Evolutionary conservation across 2,888 invertebrate genomes (phyloP), one percentile per base, ranked within the genome.

Genomic region (Sarcophaga carnaria): DNA sequence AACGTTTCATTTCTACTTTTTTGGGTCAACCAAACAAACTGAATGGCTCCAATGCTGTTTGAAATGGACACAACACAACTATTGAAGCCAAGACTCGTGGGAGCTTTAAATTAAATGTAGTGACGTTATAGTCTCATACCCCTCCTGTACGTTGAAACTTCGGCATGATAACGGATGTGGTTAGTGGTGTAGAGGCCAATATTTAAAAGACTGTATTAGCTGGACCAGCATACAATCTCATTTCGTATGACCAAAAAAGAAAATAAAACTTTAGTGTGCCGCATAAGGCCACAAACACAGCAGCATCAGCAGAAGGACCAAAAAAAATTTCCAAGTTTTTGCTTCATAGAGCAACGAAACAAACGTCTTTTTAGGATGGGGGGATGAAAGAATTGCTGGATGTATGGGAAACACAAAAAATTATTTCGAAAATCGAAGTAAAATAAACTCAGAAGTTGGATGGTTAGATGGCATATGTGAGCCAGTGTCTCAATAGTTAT

Each of bases 41-140:
- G 2, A 37, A 37, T 37, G 37, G 27, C 22, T 22, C 14, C 49
- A 25, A 37, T 75, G 17, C 22, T 22, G 47, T 47, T 14, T 22
- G n/a, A 60, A n/a, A 49, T 17, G 20, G 22, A n/a, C 64, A 37
- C 17, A 54, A 22, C 54, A 74, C 37, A 60, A 74, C 74, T 5
- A 25, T 37, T 37, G 67, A 22, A 79, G 14, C 25, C 75, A 78
- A 12, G 75, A 62, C 86, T 54, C 70, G 70, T 47, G 70, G 77
- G 80, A 78, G 83, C 75, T 54, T 80, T 72, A 66, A 64, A 82
- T 74, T 37, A 70, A 76, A 76, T 64, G n/a, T 0, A 69, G 63
- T 14, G n/a, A 37, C 25, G 1, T 69, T 70, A 10, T 27, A 22
- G 47, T 47, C 60, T 49, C 54, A 54, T 45, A 22, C 22, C 45